phyloP scores from a whole-genome alignment of 1,140 invertebrate genomes.

The Trachymyrmex septentrionalis region DNA sequence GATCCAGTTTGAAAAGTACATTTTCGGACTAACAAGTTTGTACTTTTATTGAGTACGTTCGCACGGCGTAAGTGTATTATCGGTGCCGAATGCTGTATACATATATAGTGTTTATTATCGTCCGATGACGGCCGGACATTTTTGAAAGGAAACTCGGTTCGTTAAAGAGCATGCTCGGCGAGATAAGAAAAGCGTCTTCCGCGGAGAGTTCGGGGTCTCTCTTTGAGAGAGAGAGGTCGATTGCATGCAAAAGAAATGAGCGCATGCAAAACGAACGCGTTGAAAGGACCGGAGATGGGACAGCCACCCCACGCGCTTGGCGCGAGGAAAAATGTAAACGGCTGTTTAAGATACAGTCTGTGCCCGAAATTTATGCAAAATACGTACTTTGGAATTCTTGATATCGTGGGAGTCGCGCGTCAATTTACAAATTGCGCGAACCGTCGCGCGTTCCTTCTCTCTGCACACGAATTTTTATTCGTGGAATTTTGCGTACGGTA shows the following conservation, averaged over 20 bases:
- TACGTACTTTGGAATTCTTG: slow-evolving; percentile 56
- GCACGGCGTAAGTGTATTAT: slow-evolving; percentile 15
- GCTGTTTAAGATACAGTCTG: slow-evolving; percentile 63
- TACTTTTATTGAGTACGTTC: slow-evolving; percentile 48
- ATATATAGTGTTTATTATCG: slow-evolving; percentile 35
- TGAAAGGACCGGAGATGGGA: slow-evolving; percentile 59
- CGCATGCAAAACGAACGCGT: slow-evolving; percentile 60
- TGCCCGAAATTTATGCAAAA: slow-evolving; percentile 56
- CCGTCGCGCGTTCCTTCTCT: slow-evolving; percentile 6
- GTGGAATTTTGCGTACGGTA: slow-evolving; percentile 24
- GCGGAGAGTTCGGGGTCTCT: not conserved
- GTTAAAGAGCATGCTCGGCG: slow-evolving; percentile 57
- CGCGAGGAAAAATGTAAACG: slow-evolving; percentile 51
- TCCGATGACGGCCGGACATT: slow-evolving; percentile 48
- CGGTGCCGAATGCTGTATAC: slow-evolving; percentile 41
- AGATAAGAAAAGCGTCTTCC: slow-evolving; percentile 58
- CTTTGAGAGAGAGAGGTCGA: slow-evolving; percentile 53
- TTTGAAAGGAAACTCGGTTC: slow-evolving; percentile 57
- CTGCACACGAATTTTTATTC: slow-evolving; percentile 5
- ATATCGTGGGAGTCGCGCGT: slow-evolving; percentile 41
- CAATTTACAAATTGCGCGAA: slow-evolving; percentile 60
- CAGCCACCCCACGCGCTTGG: not conserved
- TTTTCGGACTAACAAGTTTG: slow-evolving; percentile 43
- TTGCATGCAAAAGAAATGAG: slow-evolving; percentile 64
- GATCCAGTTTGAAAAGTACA: slow-evolving; percentile 19